These are phyloP conservation scores for Sesia apiformis DNA, from an alignment of 2,888 invertebrate genomes.

Conservation along the genomic window DNA sequence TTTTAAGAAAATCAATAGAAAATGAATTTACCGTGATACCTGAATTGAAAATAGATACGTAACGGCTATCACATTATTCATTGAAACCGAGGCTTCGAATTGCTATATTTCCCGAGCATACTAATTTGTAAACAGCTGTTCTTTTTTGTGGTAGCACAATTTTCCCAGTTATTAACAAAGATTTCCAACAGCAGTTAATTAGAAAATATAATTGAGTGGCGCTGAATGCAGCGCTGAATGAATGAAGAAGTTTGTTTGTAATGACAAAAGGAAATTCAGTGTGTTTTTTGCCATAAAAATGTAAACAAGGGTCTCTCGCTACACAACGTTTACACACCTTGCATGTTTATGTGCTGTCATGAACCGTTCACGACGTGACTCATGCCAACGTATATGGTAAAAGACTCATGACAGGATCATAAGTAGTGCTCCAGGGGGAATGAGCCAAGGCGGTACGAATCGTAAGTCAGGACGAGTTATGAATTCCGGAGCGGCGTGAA, in stretches of 20 bases:
- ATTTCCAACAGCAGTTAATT: conserved; percentile 29
- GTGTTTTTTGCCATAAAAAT: not conserved
- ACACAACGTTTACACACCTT: not conserved
- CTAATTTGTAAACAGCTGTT: not conserved
- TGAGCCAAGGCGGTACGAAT: conserved; percentile 19
- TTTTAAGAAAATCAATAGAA: too few relatives aligned
- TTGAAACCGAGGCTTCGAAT: too few relatives aligned
- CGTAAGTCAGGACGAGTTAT: conserved; percentile 45
- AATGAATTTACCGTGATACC: too few relatives aligned
- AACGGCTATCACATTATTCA: too few relatives aligned
- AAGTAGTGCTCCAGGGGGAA: conserved; percentile 37
- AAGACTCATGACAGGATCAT: conserved; percentile 31
- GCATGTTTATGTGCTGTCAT: not conserved
- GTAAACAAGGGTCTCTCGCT: not conserved
- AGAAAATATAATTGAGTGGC: conserved; percentile 22
- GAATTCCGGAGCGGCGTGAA: conserved; percentile 50
- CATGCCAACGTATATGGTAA: conserved; percentile 25
- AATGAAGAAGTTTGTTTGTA: too few relatives aligned
- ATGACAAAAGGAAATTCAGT: not conserved
- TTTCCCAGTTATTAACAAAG: conserved; percentile 4
- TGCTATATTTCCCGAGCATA: too few relatives aligned
- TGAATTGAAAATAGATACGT: too few relatives aligned
- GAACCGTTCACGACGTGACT: conserved; percentile 14
- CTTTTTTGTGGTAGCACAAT: conserved; percentile 21
- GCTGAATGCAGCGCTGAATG: not conserved